Conservation (phyloP, 2,113 vertebrate genomes). For the Equus przewalskii region DNA sequence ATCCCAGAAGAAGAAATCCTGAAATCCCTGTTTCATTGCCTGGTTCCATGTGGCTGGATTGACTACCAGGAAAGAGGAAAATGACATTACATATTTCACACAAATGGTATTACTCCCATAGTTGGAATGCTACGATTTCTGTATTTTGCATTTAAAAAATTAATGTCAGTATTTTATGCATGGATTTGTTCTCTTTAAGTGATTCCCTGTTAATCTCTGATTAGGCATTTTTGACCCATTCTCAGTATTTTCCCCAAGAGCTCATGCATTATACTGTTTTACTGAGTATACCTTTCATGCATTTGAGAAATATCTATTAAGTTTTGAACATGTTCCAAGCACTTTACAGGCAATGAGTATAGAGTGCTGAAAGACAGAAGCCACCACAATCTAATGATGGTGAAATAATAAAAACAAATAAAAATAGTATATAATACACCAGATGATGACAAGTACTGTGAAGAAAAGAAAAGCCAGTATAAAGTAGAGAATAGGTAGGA, state of each 20-base stretch:
- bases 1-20: neutral
- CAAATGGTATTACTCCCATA: neutral
- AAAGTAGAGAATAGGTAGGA: neutral
- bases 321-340: neutral
- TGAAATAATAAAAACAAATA: neutral
- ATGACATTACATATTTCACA: neutral
- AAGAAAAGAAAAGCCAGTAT: neutral
- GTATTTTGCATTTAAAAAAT: neutral
- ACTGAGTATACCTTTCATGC: neutral
- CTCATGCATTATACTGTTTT: neutral
- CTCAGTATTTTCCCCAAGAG: neutral
- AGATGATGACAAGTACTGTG: neutral
- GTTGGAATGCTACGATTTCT: neutral
- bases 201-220: neutral
- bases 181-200: neutral
- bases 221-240: neutral
- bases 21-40: too few species aligned
- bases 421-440: too few species aligned
- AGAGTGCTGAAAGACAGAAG: neutral
- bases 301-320: neutral
- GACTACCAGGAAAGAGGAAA: too few species aligned
- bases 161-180: neutral
- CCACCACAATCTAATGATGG: neutral
- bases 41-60: too few species aligned
- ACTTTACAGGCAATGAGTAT: neutral